Evolutionary conservation across 2,888 invertebrate species (phyloP), one percentile per base, ranked within the genome.

Genomic region (Drosophila eohydei): DNA sequence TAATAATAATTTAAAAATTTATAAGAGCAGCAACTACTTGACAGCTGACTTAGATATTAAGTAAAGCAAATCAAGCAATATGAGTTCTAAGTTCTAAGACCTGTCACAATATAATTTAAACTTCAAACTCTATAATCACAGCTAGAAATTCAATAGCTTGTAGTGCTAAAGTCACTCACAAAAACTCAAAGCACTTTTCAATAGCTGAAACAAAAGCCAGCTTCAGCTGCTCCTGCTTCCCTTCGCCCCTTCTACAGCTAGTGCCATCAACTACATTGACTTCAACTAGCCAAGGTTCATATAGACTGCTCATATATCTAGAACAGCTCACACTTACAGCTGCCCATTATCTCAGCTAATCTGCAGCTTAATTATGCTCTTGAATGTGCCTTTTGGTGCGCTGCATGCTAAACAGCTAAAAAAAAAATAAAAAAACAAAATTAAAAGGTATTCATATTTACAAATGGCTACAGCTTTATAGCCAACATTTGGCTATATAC

Each of bases 401-500:
- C 70, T 50, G 72, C 54, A 60, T 60, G 60, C 57, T 54, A 28
- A 54, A 14, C 43, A 56, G 40, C 38, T 40, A 36, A 26, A 34
- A 43, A 32, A 4, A 46, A 48, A 36, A 57, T 5, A 38, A 38
- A n/a, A 54, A 16, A 12, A 44, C 4, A 2, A 44, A 48, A 48
- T 48, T 50, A 67, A 66, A 72, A 26, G 21, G 55, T 59, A 59
- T 62, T 58, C 69, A 69, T 65, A 78, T 78, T 78, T 62, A 52
- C 58, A 79, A 70, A 72, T 71, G 64, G 67, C 68, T 78, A 66
- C 38, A 54, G 30, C 41, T 78, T 77, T 70, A 79, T 79, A 40
- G 77, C 57, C 62, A 74, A 66, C 80, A 69, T 75, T 78, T 72
- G 62, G 75, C 57, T 59, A 61, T 26, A 62, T 44, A 12, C 28